phyloP scores from a whole-genome alignment of 2,888 invertebrate species.

The Caenorhabditis sp. region DNA sequence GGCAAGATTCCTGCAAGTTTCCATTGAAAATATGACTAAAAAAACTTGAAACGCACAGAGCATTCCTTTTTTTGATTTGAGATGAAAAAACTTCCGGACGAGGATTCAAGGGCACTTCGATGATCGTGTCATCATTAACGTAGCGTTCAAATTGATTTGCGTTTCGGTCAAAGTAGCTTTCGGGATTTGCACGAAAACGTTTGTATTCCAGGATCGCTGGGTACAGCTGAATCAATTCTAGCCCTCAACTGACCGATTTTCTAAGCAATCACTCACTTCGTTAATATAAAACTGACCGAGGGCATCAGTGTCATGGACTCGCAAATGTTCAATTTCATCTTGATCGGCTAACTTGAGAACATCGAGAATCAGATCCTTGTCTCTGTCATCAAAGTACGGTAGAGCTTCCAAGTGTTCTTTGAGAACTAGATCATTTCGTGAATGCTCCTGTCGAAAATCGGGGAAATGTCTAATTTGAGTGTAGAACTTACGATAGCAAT shows the following conservation, averaged over 20 bases:
- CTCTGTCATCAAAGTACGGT: neutral
- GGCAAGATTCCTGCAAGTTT: too few species aligned
- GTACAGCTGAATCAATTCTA: too few species aligned
- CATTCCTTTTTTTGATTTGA: neutral
- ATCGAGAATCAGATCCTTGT: neutral
- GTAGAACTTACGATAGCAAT: too few species aligned
- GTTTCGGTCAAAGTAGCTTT: neutral
- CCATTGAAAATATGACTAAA: neutral
- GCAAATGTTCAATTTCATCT: neutral
- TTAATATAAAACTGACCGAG: too few species aligned
- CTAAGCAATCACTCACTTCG: too few species aligned
- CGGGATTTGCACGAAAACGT: neutral
- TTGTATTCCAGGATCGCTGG: neutral
- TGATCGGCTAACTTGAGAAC: neutral
- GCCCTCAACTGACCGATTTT: too few species aligned
- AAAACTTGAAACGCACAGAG: neutral
- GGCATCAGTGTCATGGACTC: too few species aligned
- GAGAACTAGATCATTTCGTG: too few species aligned
- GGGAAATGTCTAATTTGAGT: too few species aligned
- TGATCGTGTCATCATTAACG: neutral
- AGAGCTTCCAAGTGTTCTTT: neutral
- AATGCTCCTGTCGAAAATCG: too few species aligned
- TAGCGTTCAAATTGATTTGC: constrained; percentile 9
- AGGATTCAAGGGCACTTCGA: constrained; percentile 22
- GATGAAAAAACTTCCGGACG: constrained; percentile 26